Evolutionary conservation across 2,888 invertebrate species (phyloP).

Genomic region (Eulithis prunata): DNA sequence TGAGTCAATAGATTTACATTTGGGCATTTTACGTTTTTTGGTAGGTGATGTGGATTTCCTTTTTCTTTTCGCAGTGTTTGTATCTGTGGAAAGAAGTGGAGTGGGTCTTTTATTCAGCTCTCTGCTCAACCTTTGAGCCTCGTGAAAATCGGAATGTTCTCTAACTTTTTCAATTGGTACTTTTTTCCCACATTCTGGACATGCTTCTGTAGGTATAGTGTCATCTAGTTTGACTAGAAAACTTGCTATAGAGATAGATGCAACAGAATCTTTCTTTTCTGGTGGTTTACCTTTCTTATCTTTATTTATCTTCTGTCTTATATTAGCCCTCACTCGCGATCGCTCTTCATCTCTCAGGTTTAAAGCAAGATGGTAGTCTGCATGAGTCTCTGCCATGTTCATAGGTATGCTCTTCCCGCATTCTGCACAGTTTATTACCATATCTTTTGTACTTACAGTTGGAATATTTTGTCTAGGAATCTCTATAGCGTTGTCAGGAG

Average conservation of each 20-base stretch:
- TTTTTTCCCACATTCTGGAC: conserved; percentile 87
- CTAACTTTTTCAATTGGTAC: conserved; percentile 85
- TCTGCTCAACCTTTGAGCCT: conserved; percentile 90
- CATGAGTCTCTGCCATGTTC: conserved; percentile 86
- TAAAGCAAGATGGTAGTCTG: conserved; percentile 90
- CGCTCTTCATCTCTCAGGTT: conserved; percentile 86
- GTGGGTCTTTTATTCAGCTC: conserved; percentile 82
- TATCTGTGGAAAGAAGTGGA: conserved; percentile 56
- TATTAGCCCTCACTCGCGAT: conserved; percentile 56
- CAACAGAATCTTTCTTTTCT: conserved; percentile 47
- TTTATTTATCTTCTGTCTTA: conserved; percentile 45
- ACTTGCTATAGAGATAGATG: conserved; percentile 66
- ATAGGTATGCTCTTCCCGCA: conserved; percentile 85
- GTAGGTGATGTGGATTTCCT: conserved; percentile 63
- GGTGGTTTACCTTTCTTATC: conserved; percentile 44
- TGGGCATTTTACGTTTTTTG: conserved; percentile 66
- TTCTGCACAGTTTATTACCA: conserved; percentile 82
- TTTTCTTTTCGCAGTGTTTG: conserved; percentile 73
- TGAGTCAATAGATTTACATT: conserved; percentile 70
- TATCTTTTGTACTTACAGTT: conserved; percentile 15
- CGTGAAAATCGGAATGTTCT: conserved; percentile 94
- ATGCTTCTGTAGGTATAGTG: conserved; percentile 75
- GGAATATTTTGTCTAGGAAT: conserved; percentile 21
- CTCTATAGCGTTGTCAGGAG: conserved; percentile 12
- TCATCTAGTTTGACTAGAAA: conserved; percentile 78